Evolutionary conservation across 2,888 invertebrate genomes (phyloP).

Genomic region (Dolomedes plantarius): DNA sequence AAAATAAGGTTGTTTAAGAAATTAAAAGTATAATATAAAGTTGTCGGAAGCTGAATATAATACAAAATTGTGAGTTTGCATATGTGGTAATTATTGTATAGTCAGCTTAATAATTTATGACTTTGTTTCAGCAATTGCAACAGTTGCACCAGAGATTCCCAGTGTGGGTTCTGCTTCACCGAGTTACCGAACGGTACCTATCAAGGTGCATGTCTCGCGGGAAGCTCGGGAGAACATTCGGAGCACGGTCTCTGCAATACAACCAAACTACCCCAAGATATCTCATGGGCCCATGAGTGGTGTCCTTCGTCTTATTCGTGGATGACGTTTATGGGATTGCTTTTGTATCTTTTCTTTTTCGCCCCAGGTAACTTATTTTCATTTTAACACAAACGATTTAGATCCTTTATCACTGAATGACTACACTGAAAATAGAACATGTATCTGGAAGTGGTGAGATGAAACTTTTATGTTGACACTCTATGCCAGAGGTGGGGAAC

Average conservation of each 20-base stretch:
- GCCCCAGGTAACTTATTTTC: slow-evolving; percentile 76
- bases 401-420: too few relatives aligned
- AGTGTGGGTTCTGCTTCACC: slow-evolving; percentile 66
- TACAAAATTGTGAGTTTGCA: too few relatives aligned
- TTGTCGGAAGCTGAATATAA: too few relatives aligned
- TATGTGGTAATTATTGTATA: too few relatives aligned
- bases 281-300: slow-evolving; percentile 77
- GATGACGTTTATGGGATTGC: slow-evolving; percentile 78
- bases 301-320: slow-evolving; percentile 78
- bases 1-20: too few relatives aligned
- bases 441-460: too few relatives aligned
- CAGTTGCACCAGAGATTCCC: slow-evolving; percentile 25
- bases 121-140: slow-evolving; percentile 61
- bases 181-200: slow-evolving; percentile 57
- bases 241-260: slow-evolving; percentile 76
- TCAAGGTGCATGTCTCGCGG: slow-evolving; percentile 76
- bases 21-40: too few relatives aligned
- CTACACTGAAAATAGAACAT: too few relatives aligned
- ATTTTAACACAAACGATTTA: too few relatives aligned
- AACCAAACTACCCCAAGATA: slow-evolving; percentile 53
- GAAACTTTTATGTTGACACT: too few relatives aligned
- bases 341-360: slow-evolving; percentile 79
- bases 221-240: slow-evolving; percentile 75
- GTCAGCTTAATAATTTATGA: too few relatives aligned
- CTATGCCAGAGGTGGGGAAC: too few relatives aligned